Conservation (phyloP, 2,113 vertebrate genomes). For the Hydrolagus affinis region DNA sequence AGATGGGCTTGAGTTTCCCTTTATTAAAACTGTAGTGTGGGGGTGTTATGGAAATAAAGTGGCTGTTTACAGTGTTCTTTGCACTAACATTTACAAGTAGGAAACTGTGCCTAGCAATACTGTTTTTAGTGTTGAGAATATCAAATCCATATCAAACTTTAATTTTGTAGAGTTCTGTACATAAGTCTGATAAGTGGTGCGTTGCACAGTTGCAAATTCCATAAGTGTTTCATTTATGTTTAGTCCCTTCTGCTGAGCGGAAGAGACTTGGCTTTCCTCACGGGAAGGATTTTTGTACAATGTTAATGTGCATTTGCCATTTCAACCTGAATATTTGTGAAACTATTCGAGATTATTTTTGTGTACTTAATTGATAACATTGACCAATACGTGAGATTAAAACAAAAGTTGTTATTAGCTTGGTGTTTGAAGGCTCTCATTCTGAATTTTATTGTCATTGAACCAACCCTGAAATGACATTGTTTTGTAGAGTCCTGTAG, state of each 20-base stretch:
- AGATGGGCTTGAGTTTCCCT: neutral
- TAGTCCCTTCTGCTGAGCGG: conserved; percentile 21
- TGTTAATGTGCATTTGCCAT: neutral
- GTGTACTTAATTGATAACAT: neutral
- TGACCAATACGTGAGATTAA: neutral
- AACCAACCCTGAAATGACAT: no score
- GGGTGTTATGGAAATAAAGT: neutral
- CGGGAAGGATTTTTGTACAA: neutral
- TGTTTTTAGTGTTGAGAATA: neutral
- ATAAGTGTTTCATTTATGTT: neutral
- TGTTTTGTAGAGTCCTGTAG: no score
- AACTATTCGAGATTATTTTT: conserved; percentile 14
- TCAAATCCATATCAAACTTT: neutral
- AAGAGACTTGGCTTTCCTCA: neutral
- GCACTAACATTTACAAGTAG: neutral
- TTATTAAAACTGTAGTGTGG: neutral
- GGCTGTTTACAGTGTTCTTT: neutral
- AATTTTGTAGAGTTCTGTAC: neutral
- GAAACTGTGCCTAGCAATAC: neutral
- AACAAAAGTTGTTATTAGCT: neutral
- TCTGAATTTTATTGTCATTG: no score
- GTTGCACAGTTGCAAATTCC: neutral
- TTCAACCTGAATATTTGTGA: neutral
- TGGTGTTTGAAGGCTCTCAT: neutral
- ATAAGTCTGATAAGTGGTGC: neutral